Evolutionary conservation across 2,888 invertebrate genomes (phyloP), one percentile per base, ranked within the genome.

Genomic region (Agrochola lota): DNA sequence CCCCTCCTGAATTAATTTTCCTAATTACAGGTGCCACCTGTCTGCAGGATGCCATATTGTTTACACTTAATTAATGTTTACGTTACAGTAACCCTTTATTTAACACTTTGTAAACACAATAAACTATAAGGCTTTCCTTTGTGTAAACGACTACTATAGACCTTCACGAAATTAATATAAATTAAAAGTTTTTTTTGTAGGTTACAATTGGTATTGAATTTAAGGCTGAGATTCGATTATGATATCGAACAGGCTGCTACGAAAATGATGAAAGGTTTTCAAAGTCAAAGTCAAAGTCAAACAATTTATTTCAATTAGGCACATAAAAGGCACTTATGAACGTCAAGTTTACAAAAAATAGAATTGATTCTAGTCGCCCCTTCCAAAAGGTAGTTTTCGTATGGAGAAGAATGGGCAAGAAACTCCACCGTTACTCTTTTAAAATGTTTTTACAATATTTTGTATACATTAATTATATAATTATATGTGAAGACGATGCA

Each of bases 11-110:
- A 91, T 91, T 90, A 91, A 92, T 91, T 91, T 87, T 82, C 85
- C 87, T 91, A 90, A 91, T 92, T 90, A 91, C 81, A 75, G 80
- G 84, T 79, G 86, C 84, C 87, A 89, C 88, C 89, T 89, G 88
- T 85, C 81, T 73, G 67, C 80, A 88, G 84, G 82, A 84, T 80
- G 76, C 74, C 82, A 78, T 88, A 89, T 88, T 91, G 87, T 89
- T 86, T 85, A 87, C 81, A 88, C 87, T 87, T 88, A 89, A 89
- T 90, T 87, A 88, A 85, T 81, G 75, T 84, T 85, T 82, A 87
- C 81, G 70, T 80, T 77, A 73, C 68, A 72, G 71, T 76, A 71
- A 71, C 66, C 81, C 77, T 63, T 71, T 66, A 74, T 71, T 72
- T 73, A 71, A 80, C 49, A 72, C 60, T 64, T 68, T 73, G 70